A percentile compares a stretch with the other conserved stretches of the same genome.
Evolutionary conservation across 2,113 vertebrate genomes (phyloP).

Genomic region (Nothocercus nigrocapillus): DNA sequence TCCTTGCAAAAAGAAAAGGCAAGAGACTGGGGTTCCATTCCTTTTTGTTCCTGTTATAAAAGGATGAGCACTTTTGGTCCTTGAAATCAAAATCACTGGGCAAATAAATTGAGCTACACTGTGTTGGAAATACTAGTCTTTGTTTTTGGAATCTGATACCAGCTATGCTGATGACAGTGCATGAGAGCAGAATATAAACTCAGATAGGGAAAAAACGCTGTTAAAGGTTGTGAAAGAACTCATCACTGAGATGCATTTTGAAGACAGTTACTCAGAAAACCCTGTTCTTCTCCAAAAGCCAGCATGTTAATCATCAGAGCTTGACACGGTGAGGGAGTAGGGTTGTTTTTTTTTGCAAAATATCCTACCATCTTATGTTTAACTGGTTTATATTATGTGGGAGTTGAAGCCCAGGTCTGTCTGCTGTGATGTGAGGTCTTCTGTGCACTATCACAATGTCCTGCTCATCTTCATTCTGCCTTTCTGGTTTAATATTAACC

Average conservation of each 20-base stretch:
- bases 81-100: background rate
- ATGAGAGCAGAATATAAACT: background rate
- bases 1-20: background rate
- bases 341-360: background rate
- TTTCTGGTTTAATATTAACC: background rate
- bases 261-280: background rate
- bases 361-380: background rate
- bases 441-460: background rate
- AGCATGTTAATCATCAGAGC: background rate
- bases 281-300: background rate
- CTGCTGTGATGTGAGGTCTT: background rate
- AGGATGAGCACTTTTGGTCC: background rate
- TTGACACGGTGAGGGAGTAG: accelerated
- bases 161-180: background rate
- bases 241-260: background rate
- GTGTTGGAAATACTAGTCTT: background rate
- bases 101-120: background rate
- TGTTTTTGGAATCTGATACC: background rate
- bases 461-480: background rate
- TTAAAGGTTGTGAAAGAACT: background rate
- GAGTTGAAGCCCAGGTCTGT: background rate
- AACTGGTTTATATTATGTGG: background rate
- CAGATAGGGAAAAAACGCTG: background rate
- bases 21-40: background rate
- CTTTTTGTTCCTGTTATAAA: background rate